phyloP scores from a whole-genome alignment of 2,797 vertebrate genomes.

The Melanotaenia maccullochi region DNA sequence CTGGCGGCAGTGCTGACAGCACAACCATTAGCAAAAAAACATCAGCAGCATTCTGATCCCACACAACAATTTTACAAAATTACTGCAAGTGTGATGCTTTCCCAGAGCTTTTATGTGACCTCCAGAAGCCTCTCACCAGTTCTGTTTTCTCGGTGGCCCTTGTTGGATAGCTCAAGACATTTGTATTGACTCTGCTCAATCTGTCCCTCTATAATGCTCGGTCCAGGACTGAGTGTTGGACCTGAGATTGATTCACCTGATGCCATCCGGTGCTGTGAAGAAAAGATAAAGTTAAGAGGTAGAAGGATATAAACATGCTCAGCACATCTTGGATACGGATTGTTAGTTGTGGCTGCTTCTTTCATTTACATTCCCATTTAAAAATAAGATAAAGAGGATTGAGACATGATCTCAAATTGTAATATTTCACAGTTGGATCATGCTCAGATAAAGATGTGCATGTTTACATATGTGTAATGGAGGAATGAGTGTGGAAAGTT shows the following conservation, averaged over 20 bases:
- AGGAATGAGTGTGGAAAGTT: conserved; percentile 5
- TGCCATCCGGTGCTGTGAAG: conserved; percentile 57
- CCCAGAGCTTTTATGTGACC: conserved; percentile 31
- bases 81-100: conserved; percentile 13
- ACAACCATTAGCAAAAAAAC: conserved; percentile 13
- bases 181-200: conserved; percentile 70
- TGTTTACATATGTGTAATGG: conserved; percentile 3
- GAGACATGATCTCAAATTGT: not conserved
- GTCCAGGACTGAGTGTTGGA: conserved; percentile 63
- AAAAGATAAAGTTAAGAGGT: conserved; percentile 42
- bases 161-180: conserved; percentile 74
- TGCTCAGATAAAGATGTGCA: not conserved
- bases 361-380: conserved; percentile 14
- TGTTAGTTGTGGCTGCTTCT: not conserved
- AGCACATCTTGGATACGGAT: not conserved
- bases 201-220: conserved; percentile 54
- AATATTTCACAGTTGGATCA: not conserved
- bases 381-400: conserved; percentile 2
- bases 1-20: not conserved
- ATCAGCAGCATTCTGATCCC: conserved; percentile 7
- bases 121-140: conserved; percentile 74
- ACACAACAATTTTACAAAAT: not conserved
- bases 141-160: conserved; percentile 65
- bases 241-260: conserved; percentile 58
- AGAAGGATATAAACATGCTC: not conserved